phyloP scores from a whole-genome alignment of 2,888 invertebrate genomes.

The Drosophila sordidapex region DNA sequence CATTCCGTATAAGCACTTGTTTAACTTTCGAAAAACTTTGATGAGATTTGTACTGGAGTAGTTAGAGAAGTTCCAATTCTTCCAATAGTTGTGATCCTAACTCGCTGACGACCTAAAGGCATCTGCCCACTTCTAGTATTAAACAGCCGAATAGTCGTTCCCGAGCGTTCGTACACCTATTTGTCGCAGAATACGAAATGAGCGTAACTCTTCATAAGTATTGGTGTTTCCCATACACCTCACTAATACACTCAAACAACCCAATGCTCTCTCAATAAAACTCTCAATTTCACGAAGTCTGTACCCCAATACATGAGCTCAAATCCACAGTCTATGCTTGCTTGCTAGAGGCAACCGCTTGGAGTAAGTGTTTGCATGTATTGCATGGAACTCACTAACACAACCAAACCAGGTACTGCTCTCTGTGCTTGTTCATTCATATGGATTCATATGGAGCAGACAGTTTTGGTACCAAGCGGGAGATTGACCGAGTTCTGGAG shows the following conservation, averaged over 20 bases:
- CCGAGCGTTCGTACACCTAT: slow-evolving; percentile 1
- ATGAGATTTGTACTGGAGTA: background rate
- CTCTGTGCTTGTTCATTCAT: slow-evolving; percentile 33
- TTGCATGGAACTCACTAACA: slow-evolving; percentile 33
- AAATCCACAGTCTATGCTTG: slow-evolving; percentile 4
- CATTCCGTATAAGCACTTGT: background rate
- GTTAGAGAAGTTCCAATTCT: background rate
- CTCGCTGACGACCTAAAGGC: slow-evolving; percentile 6
- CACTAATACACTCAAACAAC: slow-evolving; percentile 38
- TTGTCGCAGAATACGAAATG: background rate
- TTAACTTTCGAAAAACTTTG: background rate
- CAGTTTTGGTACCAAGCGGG: background rate
- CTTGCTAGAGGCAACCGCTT: background rate
- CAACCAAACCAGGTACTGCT: slow-evolving; percentile 26
- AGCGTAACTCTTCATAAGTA: slow-evolving; percentile 21
- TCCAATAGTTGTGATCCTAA: slow-evolving; percentile 9
- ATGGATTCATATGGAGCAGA: background rate
- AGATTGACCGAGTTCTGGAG: background rate
- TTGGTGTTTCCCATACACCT: slow-evolving; percentile 14
- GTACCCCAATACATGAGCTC: background rate
- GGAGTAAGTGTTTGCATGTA: slow-evolving; percentile 1
- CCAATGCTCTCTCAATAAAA: slow-evolving; percentile 26
- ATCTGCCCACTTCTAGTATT: slow-evolving; percentile 18
- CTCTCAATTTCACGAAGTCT: slow-evolving; percentile 23
- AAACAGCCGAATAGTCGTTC: background rate